Evolutionary conservation across 1,140 invertebrate species (phyloP).

Genomic region (fruit fly (Drosophila melanogaster)): Release_6_plus_ISO1_MT NT_037436.4:6253001-6253500

Average conservation of each 20-base stretch:
- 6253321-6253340: background rate
- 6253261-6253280: background rate
- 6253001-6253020: conserved; percentile 38
- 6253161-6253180: conserved; percentile 67
- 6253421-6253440: too few relatives aligned
- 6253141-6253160: conserved; percentile 12
- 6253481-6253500: conserved; percentile 87
- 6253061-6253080: conserved; percentile 43
- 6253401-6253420: too few relatives aligned
- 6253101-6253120: conserved; percentile 37
- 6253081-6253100: conserved; percentile 34
- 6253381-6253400: too few relatives aligned
- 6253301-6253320: background rate
- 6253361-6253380: too few relatives aligned
- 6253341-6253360: too few relatives aligned
- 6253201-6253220: conserved; percentile 63
- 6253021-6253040: conserved; percentile 74
- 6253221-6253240: conserved; percentile 27
- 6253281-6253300: background rate
- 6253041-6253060: conserved; percentile 60
- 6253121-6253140: conserved; percentile 7
- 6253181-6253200: conserved; percentile 53
- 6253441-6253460: too few relatives aligned
- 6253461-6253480: background rate
- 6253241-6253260: conserved; percentile 43